A percentile compares a stretch with the other conserved stretches of the same genome.
These are phyloP conservation scores for Archivesica marissinica DNA, from an alignment of 1,140 invertebrate genomes.

Conservation along the genomic window DNA sequence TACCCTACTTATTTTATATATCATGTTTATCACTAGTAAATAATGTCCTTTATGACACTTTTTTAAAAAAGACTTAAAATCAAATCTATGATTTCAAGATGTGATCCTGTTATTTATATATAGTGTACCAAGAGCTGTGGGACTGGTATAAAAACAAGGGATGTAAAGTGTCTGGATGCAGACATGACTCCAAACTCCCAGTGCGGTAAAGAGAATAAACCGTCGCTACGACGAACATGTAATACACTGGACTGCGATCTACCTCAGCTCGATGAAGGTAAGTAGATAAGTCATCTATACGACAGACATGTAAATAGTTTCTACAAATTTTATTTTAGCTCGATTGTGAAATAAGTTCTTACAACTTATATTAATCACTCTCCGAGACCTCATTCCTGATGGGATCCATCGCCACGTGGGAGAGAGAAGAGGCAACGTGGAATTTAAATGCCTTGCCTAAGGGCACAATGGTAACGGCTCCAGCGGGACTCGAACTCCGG, in stretches of 20 bases:
- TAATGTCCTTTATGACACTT: not conserved
- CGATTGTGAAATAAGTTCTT: too few species aligned
- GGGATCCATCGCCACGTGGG: too few species aligned
- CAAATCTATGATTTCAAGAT: too few species aligned
- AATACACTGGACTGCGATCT: conserved; percentile 69
- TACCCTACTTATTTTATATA: not conserved
- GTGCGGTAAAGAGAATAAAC: conserved; percentile 62
- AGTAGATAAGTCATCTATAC: too few species aligned
- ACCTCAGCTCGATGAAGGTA: conserved; percentile 68
- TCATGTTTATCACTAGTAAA: not conserved
- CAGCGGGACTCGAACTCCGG: too few species aligned
- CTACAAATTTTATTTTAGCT: too few species aligned
- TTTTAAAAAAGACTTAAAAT: not conserved
- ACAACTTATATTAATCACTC: too few species aligned
- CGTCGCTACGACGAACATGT: conserved; percentile 67
- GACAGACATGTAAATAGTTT: too few species aligned
- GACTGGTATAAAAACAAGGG: conserved; percentile 86
- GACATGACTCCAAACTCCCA: conserved; percentile 58
- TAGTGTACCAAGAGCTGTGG: conserved; percentile 88
- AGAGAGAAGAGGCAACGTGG: too few species aligned
- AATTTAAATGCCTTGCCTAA: too few species aligned
- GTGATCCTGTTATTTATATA: not conserved
- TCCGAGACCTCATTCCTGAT: too few species aligned
- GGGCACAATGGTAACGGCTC: too few species aligned
- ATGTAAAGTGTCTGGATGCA: conserved; percentile 86